Conservation (phyloP, 2,797 vertebrate species). For the Nannoperca obscura region DNA sequence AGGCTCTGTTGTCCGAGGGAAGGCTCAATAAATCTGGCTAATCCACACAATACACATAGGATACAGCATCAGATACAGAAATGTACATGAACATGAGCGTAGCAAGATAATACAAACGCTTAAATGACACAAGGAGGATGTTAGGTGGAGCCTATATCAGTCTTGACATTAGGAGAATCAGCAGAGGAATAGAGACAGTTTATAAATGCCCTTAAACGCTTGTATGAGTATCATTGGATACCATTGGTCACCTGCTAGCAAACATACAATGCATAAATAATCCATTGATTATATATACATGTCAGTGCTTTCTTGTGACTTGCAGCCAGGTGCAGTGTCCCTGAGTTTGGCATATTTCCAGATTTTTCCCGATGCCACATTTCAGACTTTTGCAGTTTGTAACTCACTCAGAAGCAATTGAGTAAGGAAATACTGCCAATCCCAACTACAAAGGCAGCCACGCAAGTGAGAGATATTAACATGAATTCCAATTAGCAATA, state of each 20-base stretch:
- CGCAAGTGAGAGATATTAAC: background rate
- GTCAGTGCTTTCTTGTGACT: background rate
- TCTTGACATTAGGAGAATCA: background rate
- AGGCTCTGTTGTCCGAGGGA: background rate
- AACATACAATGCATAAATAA: conserved; percentile 6
- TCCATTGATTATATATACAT: background rate
- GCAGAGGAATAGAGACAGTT: background rate
- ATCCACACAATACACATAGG: background rate
- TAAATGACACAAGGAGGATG: background rate
- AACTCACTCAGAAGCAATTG: background rate
- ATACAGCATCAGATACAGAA: background rate
- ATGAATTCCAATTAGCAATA: background rate
- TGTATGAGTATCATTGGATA: background rate
- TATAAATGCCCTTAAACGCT: background rate
- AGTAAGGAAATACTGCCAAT: background rate
- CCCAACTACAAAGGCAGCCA: background rate
- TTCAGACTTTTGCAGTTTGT: background rate
- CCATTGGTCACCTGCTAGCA: background rate
- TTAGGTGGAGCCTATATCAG: background rate
- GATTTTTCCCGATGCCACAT: background rate
- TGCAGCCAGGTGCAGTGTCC: background rate
- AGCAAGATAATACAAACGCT: background rate
- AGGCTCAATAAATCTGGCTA: background rate
- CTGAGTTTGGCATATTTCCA: background rate
- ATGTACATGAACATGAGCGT: background rate